A percentile compares a stretch with the other conserved stretches of the same genome.
phyloP scores from a whole-genome alignment of 2,888 invertebrate genomes.

The Diarsia rubi region DNA sequence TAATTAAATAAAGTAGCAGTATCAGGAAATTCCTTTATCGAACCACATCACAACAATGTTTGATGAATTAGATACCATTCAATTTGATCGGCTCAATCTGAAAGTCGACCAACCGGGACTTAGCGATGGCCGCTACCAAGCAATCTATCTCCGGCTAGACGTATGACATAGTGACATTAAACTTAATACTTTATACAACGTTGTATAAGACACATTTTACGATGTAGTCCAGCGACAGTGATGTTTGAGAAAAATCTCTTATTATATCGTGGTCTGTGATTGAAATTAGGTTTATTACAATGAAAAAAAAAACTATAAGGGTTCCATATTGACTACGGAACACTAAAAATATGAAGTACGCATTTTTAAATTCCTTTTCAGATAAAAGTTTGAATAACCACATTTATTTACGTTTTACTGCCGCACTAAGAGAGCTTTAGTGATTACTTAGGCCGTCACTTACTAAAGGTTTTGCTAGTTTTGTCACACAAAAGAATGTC shows the following conservation, averaged over 20 bases:
- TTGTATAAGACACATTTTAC: slow-evolving; percentile 26
- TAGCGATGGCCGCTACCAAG: slow-evolving; percentile 15
- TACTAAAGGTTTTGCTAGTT: too few species aligned
- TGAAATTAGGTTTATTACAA: background rate
- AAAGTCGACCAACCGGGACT: slow-evolving; percentile 5
- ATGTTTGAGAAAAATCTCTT: background rate
- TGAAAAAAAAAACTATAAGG: too few species aligned
- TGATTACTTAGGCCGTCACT: too few species aligned
- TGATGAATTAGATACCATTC: slow-evolving; percentile 32
- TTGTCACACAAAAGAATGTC: too few species aligned
- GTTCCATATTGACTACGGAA: too few species aligned
- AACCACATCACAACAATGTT: slow-evolving; percentile 5
- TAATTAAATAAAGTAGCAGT: slow-evolving; percentile 2
- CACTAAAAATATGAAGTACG: too few species aligned
- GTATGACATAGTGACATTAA: slow-evolving; percentile 38
- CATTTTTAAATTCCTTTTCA: too few species aligned
- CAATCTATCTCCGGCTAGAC: slow-evolving; percentile 47
- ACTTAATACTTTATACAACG: slow-evolving; percentile 28
- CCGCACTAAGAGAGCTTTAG: too few species aligned
- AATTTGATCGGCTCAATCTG: slow-evolving; percentile 34
- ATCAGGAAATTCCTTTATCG: background rate
- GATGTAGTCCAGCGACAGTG: background rate
- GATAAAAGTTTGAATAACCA: background rate
- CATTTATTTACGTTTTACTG: background rate
- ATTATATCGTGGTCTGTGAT: background rate